These are phyloP conservation scores for Drosophila ambigua DNA, from an alignment of 1,140 invertebrate species.

Conservation along the genomic window DNA sequence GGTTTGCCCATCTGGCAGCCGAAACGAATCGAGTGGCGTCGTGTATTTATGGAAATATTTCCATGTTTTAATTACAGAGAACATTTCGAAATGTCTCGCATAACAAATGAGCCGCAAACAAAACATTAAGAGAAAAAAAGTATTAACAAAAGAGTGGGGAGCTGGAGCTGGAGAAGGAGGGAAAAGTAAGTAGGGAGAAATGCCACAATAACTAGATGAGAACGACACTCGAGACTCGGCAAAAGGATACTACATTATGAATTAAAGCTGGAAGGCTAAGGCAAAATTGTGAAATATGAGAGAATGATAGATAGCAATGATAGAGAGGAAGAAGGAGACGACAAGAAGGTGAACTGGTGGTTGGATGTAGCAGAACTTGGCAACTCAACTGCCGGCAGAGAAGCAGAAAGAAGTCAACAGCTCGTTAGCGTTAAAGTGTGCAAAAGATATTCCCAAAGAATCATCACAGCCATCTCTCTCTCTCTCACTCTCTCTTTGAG, in stretches of 20 bases:
- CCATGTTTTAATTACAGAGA: conserved; percentile 69
- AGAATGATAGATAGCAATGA: conserved; percentile 24
- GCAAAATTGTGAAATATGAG: conserved; percentile 13
- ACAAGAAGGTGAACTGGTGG: not conserved
- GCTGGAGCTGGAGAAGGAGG: not conserved
- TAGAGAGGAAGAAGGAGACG: not conserved
- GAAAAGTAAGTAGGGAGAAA: conserved; percentile 3
- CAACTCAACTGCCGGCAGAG: conserved; percentile 65
- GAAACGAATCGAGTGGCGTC: conserved; percentile 19
- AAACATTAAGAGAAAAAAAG: conserved; percentile 7
- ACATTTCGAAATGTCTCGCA: conserved; percentile 56
- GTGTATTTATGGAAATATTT: conserved; percentile 74
- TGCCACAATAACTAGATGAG: conserved; percentile 37
- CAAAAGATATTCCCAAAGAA: conserved; percentile 72
- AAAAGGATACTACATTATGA: conserved; percentile 42
- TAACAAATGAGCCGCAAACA: conserved; percentile 56
- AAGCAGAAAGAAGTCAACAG: conserved; percentile 81
- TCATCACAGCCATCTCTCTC: conserved; percentile 18
- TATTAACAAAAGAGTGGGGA: not conserved
- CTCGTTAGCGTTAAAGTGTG: conserved; percentile 82
- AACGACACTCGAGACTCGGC: not conserved
- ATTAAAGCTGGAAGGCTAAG: conserved; percentile 7
- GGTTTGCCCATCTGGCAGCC: conserved; percentile 25
- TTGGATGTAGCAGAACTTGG: conserved; percentile 29
- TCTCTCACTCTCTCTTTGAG: conserved; percentile 14